These are phyloP conservation scores for Oncorhynchus clarkii DNA, from an alignment of 2,113 vertebrate species.

Conservation along the genomic window DNA sequence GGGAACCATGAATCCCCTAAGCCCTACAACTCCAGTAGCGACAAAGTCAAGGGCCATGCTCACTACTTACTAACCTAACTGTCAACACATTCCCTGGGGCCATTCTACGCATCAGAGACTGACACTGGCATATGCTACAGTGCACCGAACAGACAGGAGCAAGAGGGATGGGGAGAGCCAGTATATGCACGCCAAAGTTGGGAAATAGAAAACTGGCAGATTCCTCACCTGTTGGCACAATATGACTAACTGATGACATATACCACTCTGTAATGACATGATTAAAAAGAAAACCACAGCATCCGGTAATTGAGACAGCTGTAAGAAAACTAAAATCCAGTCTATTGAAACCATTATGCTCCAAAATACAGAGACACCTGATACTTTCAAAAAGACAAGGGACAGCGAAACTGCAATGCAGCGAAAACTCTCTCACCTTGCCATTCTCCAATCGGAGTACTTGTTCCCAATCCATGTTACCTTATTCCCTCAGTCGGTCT, in stretches of 20 bases:
- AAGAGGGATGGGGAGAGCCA: too few relatives aligned
- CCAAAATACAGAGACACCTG: neutral
- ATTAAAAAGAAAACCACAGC: neutral
- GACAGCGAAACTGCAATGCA: neutral
- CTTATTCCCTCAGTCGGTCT: constrained; percentile 19
- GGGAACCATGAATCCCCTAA: too few relatives aligned
- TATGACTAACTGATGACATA: neutral
- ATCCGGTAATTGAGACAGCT: neutral
- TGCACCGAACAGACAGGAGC: too few relatives aligned
- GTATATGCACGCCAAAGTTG: neutral
- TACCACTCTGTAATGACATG: neutral
- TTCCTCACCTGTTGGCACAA: neutral
- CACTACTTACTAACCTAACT: too few relatives aligned
- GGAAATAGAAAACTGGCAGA: neutral
- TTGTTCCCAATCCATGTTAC: constrained; percentile 76
- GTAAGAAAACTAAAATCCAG: neutral
- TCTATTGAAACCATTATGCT: neutral
- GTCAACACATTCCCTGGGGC: too few relatives aligned
- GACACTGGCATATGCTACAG: too few relatives aligned
- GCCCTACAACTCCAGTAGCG: too few relatives aligned
- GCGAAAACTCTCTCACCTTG: constrained; percentile 66
- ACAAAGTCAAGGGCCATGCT: too few relatives aligned
- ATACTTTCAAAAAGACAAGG: neutral
- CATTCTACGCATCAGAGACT: too few relatives aligned
- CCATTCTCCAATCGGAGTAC: constrained; percentile 62